Conservation (phyloP, 1,140 invertebrate genomes). For the Drosophila obscura region DNA sequence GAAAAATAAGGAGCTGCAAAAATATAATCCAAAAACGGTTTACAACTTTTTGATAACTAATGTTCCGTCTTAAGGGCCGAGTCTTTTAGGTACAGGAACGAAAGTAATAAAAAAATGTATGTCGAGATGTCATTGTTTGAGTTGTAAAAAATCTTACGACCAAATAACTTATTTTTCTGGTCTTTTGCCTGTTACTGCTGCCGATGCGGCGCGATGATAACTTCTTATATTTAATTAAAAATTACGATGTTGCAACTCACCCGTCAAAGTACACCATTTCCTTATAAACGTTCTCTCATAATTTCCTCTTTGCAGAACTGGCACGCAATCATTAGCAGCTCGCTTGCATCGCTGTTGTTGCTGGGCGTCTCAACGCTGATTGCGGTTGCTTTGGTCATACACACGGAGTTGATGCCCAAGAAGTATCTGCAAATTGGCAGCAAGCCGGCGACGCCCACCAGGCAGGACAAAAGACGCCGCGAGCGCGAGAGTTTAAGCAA, state of each 20-base stretch:
- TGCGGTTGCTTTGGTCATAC: constrained; percentile 80
- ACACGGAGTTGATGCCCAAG: constrained; percentile 83
- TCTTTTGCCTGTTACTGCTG: neutral
- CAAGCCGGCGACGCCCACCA: constrained; percentile 37
- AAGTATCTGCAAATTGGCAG: constrained; percentile 76
- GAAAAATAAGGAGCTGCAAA: constrained; percentile 1
- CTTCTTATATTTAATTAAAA: constrained; percentile 81
- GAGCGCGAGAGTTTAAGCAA: constrained; percentile 61
- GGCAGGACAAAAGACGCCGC: constrained; percentile 36
- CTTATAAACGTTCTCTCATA: constrained; percentile 68
- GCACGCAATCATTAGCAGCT: constrained; percentile 83
- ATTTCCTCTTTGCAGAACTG: constrained; percentile 72
- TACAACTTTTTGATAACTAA: constrained; percentile 72
- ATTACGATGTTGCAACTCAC: constrained; percentile 69
- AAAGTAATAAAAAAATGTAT: constrained; percentile 65
- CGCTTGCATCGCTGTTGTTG: constrained; percentile 77
- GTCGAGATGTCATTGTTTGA: constrained; percentile 54
- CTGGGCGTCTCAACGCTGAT: constrained; percentile 82
- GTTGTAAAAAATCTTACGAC: constrained; percentile 26
- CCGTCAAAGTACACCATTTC: constrained; percentile 51
- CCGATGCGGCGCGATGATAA: constrained; percentile 54
- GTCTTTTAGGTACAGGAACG: neutral
- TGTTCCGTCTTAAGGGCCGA: constrained; percentile 28
- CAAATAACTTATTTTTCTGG: constrained; percentile 43
- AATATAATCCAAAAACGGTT: constrained; percentile 41